Evolutionary conservation across 2,113 vertebrate species (phyloP), one percentile per base, ranked within the genome.

Genomic region (Numenius arquata): DNA sequence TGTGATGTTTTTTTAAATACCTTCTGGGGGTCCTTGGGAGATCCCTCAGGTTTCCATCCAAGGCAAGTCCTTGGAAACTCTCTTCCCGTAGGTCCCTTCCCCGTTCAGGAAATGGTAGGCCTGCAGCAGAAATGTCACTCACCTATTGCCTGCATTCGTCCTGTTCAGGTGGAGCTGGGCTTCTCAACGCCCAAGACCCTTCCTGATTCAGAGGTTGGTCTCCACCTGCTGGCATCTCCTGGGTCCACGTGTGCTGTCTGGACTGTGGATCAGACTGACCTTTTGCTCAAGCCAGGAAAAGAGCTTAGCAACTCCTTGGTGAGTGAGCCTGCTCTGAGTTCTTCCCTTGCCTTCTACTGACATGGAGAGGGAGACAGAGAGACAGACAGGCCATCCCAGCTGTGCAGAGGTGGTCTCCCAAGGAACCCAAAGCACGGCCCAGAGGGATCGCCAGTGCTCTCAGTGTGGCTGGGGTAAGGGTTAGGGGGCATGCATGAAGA

Each of bases 201-300:
- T 75, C 99, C 99, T 23, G 98, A 98, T 80, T 98, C 98, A 27
- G 56, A 97, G 10, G 96, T 96, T 81, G 97, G 56, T 67, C 86
- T 99, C 22, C 76, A 76, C 36, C 55, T 99, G 20, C 95, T 75
- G 30, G 98, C 99, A 21, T 86, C 97, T 67, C 97, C 99, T 5
- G 91, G 98, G 16, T 99, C 99, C 61, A 95, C 97, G 3, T 99
- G 99, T 94, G 99, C 98, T 1, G 47, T 99, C 77, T 98, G 98
- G 68, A 98, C 97, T 8, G 96, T 98, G 13, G 98, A 99, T 90
- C 90, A 97, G 66, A 98, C 98, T 0, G 76, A 98, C 36, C 95
- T 97, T 45, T 89, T 98, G 45, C 93, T 96, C 63, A 97, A 98
- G 62, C 95, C 98, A 1, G 98, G 97, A 40, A 95, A 78, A 52